Percentiles rank a stretch among this genome's conserved stretches.
These are phyloP conservation scores for Edolisoma coerulescens DNA, from an alignment of 2,113 vertebrate genomes.

Conservation along the genomic window DNA sequence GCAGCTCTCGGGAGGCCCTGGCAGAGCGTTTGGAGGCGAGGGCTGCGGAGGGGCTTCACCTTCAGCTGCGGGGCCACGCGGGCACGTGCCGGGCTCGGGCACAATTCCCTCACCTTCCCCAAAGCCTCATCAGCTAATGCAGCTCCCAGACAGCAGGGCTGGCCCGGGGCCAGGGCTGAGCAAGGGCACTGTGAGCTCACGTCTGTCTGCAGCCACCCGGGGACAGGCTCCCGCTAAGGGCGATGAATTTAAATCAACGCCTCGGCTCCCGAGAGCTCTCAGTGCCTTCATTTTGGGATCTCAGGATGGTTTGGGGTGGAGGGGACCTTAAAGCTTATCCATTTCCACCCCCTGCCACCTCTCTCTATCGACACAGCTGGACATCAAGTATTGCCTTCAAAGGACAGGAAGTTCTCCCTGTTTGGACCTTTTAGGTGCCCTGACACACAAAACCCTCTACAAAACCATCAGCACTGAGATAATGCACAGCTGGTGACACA, in stretches of 20 bases:
- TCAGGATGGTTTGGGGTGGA: not conserved
- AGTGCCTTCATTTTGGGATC: not conserved
- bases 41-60: not conserved
- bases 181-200: constrained; percentile 25
- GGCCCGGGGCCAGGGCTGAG: not conserved
- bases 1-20: not conserved
- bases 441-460: not conserved
- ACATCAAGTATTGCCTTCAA: not conserved
- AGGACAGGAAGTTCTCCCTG: not conserved
- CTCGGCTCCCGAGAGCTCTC: not conserved
- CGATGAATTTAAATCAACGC: not conserved
- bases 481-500: not conserved
- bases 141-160: not conserved
- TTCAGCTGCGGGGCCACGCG: not conserved
- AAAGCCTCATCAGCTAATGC: not conserved
- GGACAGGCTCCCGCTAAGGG: not conserved
- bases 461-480: accelerated
- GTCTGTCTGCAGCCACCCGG: not conserved
- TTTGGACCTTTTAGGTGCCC: not conserved
- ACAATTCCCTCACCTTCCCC: not conserved
- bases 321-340: not conserved
- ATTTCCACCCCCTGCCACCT: not conserved
- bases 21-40: not conserved
- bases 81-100: not conserved
- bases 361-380: not conserved